Evolutionary conservation across 2,797 vertebrate genomes (phyloP).

Genomic region (Falco concolor): DNA sequence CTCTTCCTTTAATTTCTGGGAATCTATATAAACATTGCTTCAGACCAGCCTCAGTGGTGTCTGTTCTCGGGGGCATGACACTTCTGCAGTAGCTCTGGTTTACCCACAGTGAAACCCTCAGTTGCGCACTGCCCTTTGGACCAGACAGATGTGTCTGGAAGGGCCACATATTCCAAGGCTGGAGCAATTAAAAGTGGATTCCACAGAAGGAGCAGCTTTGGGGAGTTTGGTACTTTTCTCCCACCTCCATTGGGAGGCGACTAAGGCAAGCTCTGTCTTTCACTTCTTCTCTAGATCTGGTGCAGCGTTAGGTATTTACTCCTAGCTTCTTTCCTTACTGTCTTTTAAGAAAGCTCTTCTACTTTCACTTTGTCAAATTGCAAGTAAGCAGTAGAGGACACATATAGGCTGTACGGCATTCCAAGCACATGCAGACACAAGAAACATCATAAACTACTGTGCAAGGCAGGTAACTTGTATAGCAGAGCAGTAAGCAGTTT

Average conservation of each 20-base stretch:
- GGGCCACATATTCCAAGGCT: neutral
- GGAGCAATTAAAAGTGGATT: neutral
- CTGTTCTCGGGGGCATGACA: neutral
- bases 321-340: neutral
- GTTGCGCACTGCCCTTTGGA: neutral
- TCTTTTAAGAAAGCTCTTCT: neutral
- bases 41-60: constrained; percentile 17
- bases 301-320: neutral
- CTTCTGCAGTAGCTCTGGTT: neutral
- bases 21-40: constrained; percentile 31
- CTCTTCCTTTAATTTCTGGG: constrained; percentile 58
- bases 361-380: neutral
- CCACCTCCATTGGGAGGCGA: neutral
- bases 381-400: neutral
- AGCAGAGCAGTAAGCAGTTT: neutral
- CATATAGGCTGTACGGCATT: neutral
- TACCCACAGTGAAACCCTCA: neutral
- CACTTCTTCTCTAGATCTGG: neutral
- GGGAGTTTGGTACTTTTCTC: neutral
- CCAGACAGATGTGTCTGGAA: neutral
- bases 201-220: neutral
- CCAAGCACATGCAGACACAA: neutral
- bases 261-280: neutral
- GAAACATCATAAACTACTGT: neutral
- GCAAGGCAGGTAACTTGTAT: neutral